phyloP scores from a whole-genome alignment of 2,113 vertebrate species.

The Sterrhoptilus dennistouni region DNA sequence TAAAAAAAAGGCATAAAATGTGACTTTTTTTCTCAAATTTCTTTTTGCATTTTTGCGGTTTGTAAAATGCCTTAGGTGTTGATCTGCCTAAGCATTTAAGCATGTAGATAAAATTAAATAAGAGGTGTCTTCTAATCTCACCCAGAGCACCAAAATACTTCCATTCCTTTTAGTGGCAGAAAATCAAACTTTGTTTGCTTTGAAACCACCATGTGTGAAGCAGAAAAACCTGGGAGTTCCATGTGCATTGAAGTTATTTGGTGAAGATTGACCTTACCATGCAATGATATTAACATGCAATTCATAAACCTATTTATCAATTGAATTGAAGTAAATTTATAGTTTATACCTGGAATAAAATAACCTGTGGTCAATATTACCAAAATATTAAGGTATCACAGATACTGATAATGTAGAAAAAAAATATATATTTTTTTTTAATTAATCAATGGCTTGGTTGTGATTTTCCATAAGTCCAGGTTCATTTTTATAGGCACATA shows the following conservation, averaged over 20 bases:
- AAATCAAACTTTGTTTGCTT: neutral
- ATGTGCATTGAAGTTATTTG: neutral
- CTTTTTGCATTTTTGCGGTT: neutral
- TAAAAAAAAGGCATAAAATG: neutral
- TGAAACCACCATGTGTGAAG: neutral
- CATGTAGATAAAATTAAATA: neutral
- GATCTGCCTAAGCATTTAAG: neutral
- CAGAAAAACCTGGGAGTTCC: neutral
- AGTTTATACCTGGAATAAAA: neutral
- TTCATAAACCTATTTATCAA: neutral
- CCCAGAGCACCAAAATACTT: neutral
- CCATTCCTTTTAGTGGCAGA: neutral
- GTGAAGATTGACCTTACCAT: neutral
- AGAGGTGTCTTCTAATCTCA: neutral
- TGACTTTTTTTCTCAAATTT: conserved; percentile 2
- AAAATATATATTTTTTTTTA: no score
- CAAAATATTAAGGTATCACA: neutral
- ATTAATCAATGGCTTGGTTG: neutral
- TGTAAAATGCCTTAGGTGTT: neutral
- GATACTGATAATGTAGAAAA: no score
- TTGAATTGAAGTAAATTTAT: neutral
- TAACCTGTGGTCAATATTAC: neutral
- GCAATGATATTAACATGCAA: neutral
- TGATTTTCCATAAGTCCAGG: neutral
- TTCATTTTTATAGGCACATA: neutral